Base-by-base conservation (phyloP, 1,140 invertebrate genomes). In the Drosophila pseudoananassae region DNA sequence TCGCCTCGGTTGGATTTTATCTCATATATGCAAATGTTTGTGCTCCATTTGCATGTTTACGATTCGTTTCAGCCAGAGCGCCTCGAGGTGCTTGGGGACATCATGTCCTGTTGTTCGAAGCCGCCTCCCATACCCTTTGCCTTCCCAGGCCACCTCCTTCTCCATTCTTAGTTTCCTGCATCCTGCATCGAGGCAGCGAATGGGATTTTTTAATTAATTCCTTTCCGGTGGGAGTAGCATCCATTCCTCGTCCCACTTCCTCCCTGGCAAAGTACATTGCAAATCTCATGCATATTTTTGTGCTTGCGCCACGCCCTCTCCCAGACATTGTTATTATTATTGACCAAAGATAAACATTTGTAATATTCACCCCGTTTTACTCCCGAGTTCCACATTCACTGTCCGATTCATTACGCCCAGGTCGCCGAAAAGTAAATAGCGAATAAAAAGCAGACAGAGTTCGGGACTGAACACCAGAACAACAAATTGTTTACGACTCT, bases 321-420 rank as follows among this genome's bases (percentile, higher is more conserved):
- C 23, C 23, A 43, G 29, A 14, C 15, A 31, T 53, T 38, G 38
- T 56, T 55, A 31, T 66, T 57, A 12, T 36, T 74, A 56, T 84
- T 84, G 59, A 56, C 27, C 52, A 76, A 84, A 80, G 73, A 84
- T 85, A 85, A 85, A 85, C 82, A 77, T 31, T 59, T 85, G 69
- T 75, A 74, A 81, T 46, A 77, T 65, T 70, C 65, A 73, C 36
- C 68, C 74, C 73, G 29, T 36, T 50, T 33, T 53, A 53, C 20
- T 38, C 49, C 27, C 60, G 29, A 46, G 38, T 15, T 23, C 15
- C 60, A 51, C 27, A 8, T 15, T 14, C 59, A 9, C 14, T 9
- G 46, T 27, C 40, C 58, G 27, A 51, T 66, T 66, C 63, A 66
- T 66, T 66, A 51, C 45, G 31, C 60, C 20, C 40, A 20, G 9